Evolutionary conservation across 2,888 invertebrate genomes (phyloP).

Genomic region (Heliconius cydno): DNA sequence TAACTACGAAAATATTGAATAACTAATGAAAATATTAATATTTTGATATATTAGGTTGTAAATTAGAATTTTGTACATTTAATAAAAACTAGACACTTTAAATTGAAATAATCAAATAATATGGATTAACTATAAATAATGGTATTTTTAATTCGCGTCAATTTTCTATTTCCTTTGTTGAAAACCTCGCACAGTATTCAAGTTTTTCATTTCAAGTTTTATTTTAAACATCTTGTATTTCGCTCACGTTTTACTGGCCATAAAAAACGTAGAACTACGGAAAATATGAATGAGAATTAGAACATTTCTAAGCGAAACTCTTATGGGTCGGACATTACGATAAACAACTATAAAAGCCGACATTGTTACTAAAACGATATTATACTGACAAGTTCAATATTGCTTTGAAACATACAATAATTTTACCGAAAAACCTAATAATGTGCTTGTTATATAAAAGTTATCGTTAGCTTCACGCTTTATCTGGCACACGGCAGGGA

Average conservation of each 20-base stretch:
- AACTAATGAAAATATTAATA: too few relatives aligned
- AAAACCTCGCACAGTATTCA: conserved; percentile 25
- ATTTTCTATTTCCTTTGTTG: conserved; percentile 32
- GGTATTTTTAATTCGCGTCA: conserved; percentile 10
- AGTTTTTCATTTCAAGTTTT: conserved; percentile 30
- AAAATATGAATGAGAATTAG: conserved; percentile 46
- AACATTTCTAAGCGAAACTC: conserved; percentile 44
- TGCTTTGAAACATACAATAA: not conserved
- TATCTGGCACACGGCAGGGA: too few relatives aligned
- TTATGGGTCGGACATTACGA: conserved; percentile 35
- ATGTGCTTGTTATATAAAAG: not conserved
- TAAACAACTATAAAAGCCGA: conserved; percentile 42
- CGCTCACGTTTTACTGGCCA: conserved; percentile 40
- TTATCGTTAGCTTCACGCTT: too few relatives aligned
- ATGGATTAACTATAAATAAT: not conserved
- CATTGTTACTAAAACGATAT: conserved; percentile 27
- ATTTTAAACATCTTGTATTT: conserved; percentile 39
- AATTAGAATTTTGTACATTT: too few relatives aligned
- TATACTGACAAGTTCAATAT: conserved; percentile 21
- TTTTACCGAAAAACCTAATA: not conserved
- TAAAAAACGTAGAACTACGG: conserved; percentile 39
- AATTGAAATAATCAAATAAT: not conserved
- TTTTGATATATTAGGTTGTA: too few relatives aligned
- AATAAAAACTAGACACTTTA: too few relatives aligned
- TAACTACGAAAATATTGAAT: too few relatives aligned